Conservation (phyloP, 1,140 invertebrate species). For the Sycobia sp. region DNA sequence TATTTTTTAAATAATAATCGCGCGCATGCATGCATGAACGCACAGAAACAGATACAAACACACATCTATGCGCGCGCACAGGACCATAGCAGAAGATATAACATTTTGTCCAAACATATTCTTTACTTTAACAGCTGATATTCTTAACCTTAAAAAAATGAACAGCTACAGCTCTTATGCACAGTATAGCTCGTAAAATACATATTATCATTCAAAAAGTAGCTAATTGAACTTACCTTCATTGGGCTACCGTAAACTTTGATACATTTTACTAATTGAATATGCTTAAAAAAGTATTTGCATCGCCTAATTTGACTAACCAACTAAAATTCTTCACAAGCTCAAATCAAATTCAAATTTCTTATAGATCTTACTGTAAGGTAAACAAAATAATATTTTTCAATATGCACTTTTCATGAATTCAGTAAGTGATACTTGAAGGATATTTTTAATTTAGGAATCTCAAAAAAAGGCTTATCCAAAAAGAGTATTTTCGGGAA, state of each 20-base stretch:
- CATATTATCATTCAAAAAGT: no score
- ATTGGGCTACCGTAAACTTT: no score
- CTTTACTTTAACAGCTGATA: conserved; percentile 10
- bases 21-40: no score
- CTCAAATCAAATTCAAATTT: neutral
- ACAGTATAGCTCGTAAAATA: no score
- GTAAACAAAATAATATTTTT: neutral
- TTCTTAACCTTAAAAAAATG: conserved; percentile 12
- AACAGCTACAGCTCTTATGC: no score
- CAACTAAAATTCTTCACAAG: neutral
- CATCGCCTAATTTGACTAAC: neutral
- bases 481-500: conserved; percentile 83
- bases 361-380: neutral
- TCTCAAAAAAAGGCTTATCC: conserved; percentile 44
- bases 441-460: conserved; percentile 5
- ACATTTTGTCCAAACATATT: no score
- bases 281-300: conserved; percentile 25
- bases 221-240: no score
- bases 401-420: neutral
- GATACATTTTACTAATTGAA: no score
- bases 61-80: no score
- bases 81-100: no score
- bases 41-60: no score
- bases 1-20: no score
- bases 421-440: neutral